Evolutionary conservation across 2,113 vertebrate genomes (phyloP), one percentile per base, ranked within the genome.

Genomic region (Hypomesus transpacificus): DNA sequence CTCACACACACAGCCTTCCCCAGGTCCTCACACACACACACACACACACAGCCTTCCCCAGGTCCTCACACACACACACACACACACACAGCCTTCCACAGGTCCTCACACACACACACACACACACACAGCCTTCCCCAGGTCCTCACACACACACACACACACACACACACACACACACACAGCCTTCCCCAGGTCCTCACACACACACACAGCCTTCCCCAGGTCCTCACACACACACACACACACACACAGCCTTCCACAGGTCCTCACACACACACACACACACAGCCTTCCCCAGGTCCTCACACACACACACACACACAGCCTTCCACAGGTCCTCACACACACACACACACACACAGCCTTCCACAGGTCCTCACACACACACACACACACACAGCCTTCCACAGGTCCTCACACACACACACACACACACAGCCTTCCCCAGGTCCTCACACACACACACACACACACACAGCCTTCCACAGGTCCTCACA

Each of bases 291-390:
- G 39, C 39, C 7, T n/a, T 3, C 17, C 7, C 53, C 24, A 26
- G 24, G 24, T 26, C 24, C 24, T 26, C 24, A 26, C 24, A 26
- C 24, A n/a, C n/a, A n/a, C n/a, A n/a, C n/a, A n/a, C n/a, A n/a
- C n/a, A n/a, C n/a, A n/a, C n/a, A 34, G 31, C 31, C 31, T 34
- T 5, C 7, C 31, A 3, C 7, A 34, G 31, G 31, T 34, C 52
- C 14, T 53, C 24, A 26, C 17, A 14, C 17, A 53, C 17, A n/a
- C n/a, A n/a, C n/a, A n/a, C n/a, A 18, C 52, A 14, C 52, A 53
- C 13, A 53, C n/a, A n/a, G 71, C 67, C 31, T 34, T 68, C 60
- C 66, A 64, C 64, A 20, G 14, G 62, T 64, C 24, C 24, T 26
- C 24, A 26, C 24, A 26, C 24, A n/a, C n/a, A n/a, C n/a, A n/a